These are phyloP conservation scores for Heliconius cydno DNA, from an alignment of 2,888 invertebrate genomes.

Conservation along the genomic window DNA sequence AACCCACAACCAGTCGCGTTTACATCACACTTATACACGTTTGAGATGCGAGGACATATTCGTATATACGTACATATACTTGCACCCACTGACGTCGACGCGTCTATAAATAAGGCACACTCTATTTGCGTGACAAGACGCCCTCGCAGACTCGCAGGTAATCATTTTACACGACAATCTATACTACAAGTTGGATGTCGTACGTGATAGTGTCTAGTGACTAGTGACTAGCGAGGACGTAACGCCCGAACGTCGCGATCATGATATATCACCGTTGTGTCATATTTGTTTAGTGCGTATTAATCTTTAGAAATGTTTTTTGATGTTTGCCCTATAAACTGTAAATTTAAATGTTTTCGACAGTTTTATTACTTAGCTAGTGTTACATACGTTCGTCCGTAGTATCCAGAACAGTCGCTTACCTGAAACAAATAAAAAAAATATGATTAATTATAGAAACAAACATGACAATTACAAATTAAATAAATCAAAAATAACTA, in stretches of 20 bases:
- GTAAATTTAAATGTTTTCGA: slow-evolving; percentile 32
- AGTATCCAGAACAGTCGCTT: slow-evolving; percentile 30
- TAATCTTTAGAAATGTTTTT: slow-evolving; percentile 36
- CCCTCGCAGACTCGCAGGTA: slow-evolving; percentile 48
- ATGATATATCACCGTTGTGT: slow-evolving; percentile 41
- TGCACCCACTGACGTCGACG: slow-evolving; percentile 55
- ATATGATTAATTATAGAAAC: slow-evolving; percentile 23
- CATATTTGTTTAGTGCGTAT: slow-evolving; percentile 34
- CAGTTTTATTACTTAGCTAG: neutral
- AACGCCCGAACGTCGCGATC: slow-evolving; percentile 35
- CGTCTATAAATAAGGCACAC: slow-evolving; percentile 57
- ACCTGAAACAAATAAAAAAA: slow-evolving; percentile 47
- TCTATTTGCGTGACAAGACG: slow-evolving; percentile 54
- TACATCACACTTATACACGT: no score
- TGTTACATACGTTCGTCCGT: slow-evolving; percentile 24
- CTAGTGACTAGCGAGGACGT: slow-evolving; percentile 34
- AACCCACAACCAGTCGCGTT: no score
- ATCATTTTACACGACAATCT: slow-evolving; percentile 42
- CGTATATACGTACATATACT: neutral
- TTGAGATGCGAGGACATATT: slow-evolving; percentile 53
- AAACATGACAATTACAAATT: neutral
- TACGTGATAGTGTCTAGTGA: slow-evolving; percentile 22
- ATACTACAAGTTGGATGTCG: slow-evolving; percentile 24
- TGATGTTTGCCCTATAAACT: slow-evolving; percentile 30
- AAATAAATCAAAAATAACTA: neutral